A percentile compares a stretch with the other conserved stretches of the same genome.
Evolutionary conservation across 2,797 vertebrate genomes (phyloP).

Genomic region (Aldrovandia affinis): DNA sequence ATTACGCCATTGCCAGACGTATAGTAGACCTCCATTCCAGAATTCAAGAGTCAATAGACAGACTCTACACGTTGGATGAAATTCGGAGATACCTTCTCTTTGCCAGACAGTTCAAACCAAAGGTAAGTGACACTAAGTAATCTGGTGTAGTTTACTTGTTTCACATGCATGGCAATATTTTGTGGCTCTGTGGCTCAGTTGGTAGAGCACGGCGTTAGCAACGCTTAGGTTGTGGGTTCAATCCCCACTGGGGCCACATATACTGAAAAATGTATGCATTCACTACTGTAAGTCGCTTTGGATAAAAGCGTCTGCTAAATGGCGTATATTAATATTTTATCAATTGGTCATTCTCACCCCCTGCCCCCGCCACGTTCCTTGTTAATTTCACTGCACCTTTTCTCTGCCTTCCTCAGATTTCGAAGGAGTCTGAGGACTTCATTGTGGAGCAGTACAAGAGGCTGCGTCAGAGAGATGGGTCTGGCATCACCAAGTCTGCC

Average conservation of each 20-base stretch:
- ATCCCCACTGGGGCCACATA: too few relatives aligned
- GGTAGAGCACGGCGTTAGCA: too few relatives aligned
- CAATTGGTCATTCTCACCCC: neutral
- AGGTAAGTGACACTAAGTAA: conserved; percentile 70
- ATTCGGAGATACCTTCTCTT: conserved; percentile 95
- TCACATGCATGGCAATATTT: neutral
- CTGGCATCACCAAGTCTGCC: conserved; percentile 86
- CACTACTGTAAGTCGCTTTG: too few relatives aligned
- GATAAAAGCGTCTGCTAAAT: too few relatives aligned
- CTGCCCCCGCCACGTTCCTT: neutral
- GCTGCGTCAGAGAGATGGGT: conserved; percentile 89
- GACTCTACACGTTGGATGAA: conserved; percentile 92
- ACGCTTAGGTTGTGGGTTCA: too few relatives aligned
- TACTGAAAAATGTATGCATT: too few relatives aligned
- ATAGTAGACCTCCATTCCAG: conserved; percentile 96
- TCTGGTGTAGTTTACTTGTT: neutral
- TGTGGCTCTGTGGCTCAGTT: too few relatives aligned
- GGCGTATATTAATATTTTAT: too few relatives aligned
- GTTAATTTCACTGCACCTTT: neutral
- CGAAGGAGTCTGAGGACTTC: conserved; percentile 94
- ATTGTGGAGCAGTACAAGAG: conserved; percentile 98
- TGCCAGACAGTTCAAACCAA: conserved; percentile 96
- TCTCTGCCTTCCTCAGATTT: conserved; percentile 77
- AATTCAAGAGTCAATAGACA: conserved; percentile 89
- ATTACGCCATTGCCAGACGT: conserved; percentile 95